Evolutionary conservation across 1,140 invertebrate species (phyloP), one percentile per base, ranked within the genome.

Genomic region (Chironomus striatipennis): DNA sequence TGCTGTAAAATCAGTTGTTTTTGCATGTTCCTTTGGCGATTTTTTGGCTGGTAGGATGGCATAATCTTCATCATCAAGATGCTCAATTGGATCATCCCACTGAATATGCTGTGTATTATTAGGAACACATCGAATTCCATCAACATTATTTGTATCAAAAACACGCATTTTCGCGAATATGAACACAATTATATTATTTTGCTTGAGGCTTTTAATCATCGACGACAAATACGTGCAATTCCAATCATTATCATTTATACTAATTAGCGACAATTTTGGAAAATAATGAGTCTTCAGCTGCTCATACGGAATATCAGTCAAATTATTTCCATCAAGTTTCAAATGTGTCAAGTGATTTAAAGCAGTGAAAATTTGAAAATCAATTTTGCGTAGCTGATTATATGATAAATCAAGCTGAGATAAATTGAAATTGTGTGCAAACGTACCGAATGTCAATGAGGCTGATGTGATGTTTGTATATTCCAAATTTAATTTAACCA

Each of bases 401-500:
- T 70, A 70, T 70, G 65, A 70, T 9, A 70, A 21, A 20, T 70
- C 65, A 7, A 70, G 65, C 18, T 20, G 20, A 18, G 65, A 20
- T 21, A 70, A 70, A 70, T 70, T 70, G 4, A 6, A n/a, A 70
- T 70, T 70, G 6, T 70, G 65, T 8, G 65, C 17, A 20, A 70
- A 70, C 9, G 65, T 70, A 18, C 65, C 65, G 18, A 70, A 70
- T 70, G 65, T 70, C 65, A 70, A 21, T 70, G 65, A 70, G 8
- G n/a, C 18, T 7, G 17, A 18, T 20, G 65, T 18, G 7, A 70
- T 70, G 65, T 70, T 70, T 70, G 65, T 70, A 70, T 20, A 70
- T 21, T 70, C 65, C 18, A 70, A 70, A 20, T 70, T 70, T 10
- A 70, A 21, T 70, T 18, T 20, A 9, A 21, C 10, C n/a, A 70